These are phyloP conservation scores for Cantharis rustica DNA, from an alignment of 2,888 invertebrate species.

Conservation along the genomic window DNA sequence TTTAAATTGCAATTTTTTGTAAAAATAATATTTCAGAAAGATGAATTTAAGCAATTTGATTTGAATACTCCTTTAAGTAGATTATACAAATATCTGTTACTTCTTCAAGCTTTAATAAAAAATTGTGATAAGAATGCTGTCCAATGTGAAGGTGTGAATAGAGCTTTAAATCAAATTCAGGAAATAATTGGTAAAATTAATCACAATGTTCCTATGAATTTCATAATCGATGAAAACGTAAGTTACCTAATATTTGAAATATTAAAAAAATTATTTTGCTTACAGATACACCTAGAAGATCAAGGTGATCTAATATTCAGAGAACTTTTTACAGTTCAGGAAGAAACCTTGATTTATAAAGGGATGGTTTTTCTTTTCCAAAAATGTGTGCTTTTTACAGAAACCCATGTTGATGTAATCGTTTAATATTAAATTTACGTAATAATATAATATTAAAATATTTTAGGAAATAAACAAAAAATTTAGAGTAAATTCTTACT, in stretches of 20 bases:
- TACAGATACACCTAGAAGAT: conserved; percentile 9
- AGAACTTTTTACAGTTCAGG: conserved; percentile 2
- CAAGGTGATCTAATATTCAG: conserved; percentile 8
- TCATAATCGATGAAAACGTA: conserved; percentile 17
- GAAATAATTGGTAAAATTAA: conserved; percentile 8
- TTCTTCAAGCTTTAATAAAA: conserved; percentile 10
- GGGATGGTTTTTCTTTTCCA: conserved; percentile 31
- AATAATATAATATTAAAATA: not conserved
- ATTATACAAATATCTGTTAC: conserved; percentile 13
- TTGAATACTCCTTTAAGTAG: conserved; percentile 14
- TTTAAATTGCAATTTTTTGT: not conserved
- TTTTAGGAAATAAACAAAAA: not conserved
- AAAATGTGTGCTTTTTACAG: conserved; percentile 27
- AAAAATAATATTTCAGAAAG: not conserved
- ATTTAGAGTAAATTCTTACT: not conserved
- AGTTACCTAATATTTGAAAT: not conserved
- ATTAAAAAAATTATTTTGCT: not conserved
- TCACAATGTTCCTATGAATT: conserved; percentile 4
- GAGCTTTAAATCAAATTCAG: not conserved
- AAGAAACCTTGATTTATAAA: conserved; percentile 4
- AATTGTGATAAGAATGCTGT: not conserved
- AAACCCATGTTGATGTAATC: conserved; percentile 21
- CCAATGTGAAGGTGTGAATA: not conserved
- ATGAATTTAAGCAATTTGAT: not conserved
- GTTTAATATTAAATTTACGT: not conserved